Evolutionary conservation across 2,797 vertebrate species (phyloP).

Genomic region (Lindbergichthys nudifrons): DNA sequence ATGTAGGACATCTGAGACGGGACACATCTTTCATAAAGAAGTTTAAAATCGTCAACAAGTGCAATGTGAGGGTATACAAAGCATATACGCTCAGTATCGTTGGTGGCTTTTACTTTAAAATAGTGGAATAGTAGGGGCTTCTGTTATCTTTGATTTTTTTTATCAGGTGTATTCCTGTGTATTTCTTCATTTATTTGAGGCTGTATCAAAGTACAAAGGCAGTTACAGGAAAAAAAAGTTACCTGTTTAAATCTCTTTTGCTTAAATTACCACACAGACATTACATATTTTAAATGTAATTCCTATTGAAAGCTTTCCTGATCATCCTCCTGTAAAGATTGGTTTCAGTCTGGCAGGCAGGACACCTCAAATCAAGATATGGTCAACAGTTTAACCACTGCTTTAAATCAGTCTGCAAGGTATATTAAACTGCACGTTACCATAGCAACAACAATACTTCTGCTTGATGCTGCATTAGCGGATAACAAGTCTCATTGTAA

Average conservation of each 20-base stretch:
- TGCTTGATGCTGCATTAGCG: slow-evolving; percentile 19
- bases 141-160: neutral
- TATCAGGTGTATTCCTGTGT: neutral
- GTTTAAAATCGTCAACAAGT: neutral
- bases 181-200: neutral
- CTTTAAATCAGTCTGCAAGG: slow-evolving; percentile 8
- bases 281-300: neutral
- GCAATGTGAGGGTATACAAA: neutral
- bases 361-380: neutral
- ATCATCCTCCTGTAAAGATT: neutral
- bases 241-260: neutral
- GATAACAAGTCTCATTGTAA: neutral
- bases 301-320: neutral
- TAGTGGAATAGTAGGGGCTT: neutral
- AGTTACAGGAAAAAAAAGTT: neutral
- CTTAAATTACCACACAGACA: neutral
- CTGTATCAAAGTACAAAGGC: neutral
- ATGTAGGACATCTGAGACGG: neutral
- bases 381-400: neutral
- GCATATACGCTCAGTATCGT: neutral
- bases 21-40: neutral
- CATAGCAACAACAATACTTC: slow-evolving; percentile 37
- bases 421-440: slow-evolving; percentile 26
- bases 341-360: neutral
- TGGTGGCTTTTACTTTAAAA: neutral